phyloP scores from a whole-genome alignment of 2,888 invertebrate genomes.

The Barypeithes pellucidus region DNA sequence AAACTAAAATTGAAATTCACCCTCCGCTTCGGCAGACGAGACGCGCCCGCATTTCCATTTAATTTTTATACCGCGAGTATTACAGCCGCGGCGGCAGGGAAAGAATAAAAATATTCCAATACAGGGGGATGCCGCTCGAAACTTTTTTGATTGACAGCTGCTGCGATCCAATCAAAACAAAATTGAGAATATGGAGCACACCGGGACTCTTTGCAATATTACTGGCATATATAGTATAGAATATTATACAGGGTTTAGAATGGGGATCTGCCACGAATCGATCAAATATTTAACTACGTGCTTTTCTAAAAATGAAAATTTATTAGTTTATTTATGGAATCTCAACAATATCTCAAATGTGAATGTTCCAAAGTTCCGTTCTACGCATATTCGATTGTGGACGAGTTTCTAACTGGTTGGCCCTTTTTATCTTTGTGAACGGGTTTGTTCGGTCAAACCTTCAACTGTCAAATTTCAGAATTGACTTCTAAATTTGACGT shows the following conservation, averaged over 20 bases:
- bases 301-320: too few relatives aligned
- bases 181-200: slow-evolving; percentile 38
- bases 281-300: too few relatives aligned
- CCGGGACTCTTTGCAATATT: slow-evolving; percentile 7
- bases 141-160: slow-evolving; percentile 54
- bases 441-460: too few relatives aligned
- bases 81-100: slow-evolving; percentile 66
- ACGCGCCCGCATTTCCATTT: slow-evolving; percentile 64
- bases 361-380: too few relatives aligned
- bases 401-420: too few relatives aligned
- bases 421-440: too few relatives aligned
- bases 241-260: neutral
- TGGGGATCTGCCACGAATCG: neutral
- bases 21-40: slow-evolving; percentile 59
- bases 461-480: too few relatives aligned
- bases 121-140: slow-evolving; percentile 61
- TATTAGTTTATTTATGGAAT: too few relatives aligned
- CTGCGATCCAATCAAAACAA: slow-evolving; percentile 49
- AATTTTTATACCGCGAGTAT: slow-evolving; percentile 70
- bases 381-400: too few relatives aligned
- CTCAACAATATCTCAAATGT: too few relatives aligned
- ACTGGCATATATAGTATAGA: neutral
- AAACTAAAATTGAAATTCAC: slow-evolving; percentile 70
- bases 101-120: slow-evolving; percentile 71
- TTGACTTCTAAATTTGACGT: too few relatives aligned